Base-by-base conservation (phyloP, 1,140 invertebrate species). In the Drosophila sproati region DNA sequence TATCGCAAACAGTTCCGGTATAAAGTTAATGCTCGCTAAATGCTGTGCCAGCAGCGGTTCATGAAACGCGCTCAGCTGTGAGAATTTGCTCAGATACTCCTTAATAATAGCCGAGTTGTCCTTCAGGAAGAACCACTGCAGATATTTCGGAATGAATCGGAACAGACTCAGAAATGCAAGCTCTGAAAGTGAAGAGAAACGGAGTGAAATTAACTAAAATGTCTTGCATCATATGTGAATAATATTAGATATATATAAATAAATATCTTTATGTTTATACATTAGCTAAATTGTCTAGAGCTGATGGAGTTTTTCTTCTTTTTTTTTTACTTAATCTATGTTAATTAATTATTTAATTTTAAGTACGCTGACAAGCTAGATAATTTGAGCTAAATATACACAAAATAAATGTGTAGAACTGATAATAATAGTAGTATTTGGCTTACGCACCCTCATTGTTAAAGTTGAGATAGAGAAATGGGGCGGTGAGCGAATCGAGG, bases 1-100 rank as follows among this genome's bases (percentile, higher is more conserved):
- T 92, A 99, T 99, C n/a, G 99, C 98, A 94, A 99, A 99, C 2
- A 99, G 93, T 94, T 99, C 98, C 0, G 99, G 98, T 79, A 98
- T 97, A 93, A 99, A 99, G 82, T 96, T 97, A 78, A 99, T 99
- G 4, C 96, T 96, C 80, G 97, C 95, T 39, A 99, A 93, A 94
- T 99, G 98, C 93, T 97, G 98, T 0, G 97, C 97, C 48, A 99
- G 93, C 59, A 96, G 94, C 6, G 98, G 97, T 93, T 99, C 98
- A 91, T 99, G 97, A 92, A 98, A 99, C 66, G 98, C 96, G 52
- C 98, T 96, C 68, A 99, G 94, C 92, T 99, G 98, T 67, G 97
- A 98, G 94, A 99, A 99, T 93, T 99, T 98, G 1, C 97, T 96
- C 63, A 99, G 93, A 94, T 99, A 99, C 93, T 99, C 98, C 94